Conservation (phyloP, 1,140 invertebrate species). For the Rhyzopertha dominica region DNA sequence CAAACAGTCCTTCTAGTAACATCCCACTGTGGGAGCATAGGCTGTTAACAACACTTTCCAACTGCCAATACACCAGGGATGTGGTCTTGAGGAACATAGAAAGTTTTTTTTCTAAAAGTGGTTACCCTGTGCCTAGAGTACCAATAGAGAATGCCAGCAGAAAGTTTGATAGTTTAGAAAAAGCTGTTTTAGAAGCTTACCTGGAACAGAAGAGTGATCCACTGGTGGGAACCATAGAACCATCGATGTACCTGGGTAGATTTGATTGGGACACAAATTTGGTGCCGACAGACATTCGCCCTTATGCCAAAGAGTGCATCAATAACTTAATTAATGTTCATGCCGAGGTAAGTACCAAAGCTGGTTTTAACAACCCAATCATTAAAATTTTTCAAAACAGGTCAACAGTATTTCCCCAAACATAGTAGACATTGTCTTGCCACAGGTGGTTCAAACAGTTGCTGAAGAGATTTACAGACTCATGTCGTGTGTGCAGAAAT, state of each 20-base stretch:
- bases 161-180: conserved; percentile 61
- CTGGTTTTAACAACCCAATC: background rate
- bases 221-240: conserved; percentile 88
- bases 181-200: conserved; percentile 73
- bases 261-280: conserved; percentile 80
- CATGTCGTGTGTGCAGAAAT: conserved; percentile 71
- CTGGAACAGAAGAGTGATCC: conserved; percentile 91
- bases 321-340: conserved; percentile 89
- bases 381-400: conserved; percentile 45
- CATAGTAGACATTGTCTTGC: conserved; percentile 69
- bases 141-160: conserved; percentile 54
- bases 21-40: conserved; percentile 69
- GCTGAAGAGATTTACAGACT: conserved; percentile 85
- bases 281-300: conserved; percentile 70
- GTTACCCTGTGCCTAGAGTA: conserved; percentile 66
- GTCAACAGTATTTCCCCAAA: conserved; percentile 75
- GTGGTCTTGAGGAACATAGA: conserved; percentile 67
- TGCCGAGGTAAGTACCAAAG: conserved; percentile 67
- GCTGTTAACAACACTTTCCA: conserved; percentile 81
- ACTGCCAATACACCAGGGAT: conserved; percentile 78
- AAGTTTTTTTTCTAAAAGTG: conserved; percentile 56
- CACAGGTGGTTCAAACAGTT: conserved; percentile 83
- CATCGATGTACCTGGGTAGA: conserved; percentile 87
- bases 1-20: conserved; percentile 24
- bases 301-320: conserved; percentile 89